Conservation (phyloP, 2,888 invertebrate genomes). For the Octodonta nipae region DNA sequence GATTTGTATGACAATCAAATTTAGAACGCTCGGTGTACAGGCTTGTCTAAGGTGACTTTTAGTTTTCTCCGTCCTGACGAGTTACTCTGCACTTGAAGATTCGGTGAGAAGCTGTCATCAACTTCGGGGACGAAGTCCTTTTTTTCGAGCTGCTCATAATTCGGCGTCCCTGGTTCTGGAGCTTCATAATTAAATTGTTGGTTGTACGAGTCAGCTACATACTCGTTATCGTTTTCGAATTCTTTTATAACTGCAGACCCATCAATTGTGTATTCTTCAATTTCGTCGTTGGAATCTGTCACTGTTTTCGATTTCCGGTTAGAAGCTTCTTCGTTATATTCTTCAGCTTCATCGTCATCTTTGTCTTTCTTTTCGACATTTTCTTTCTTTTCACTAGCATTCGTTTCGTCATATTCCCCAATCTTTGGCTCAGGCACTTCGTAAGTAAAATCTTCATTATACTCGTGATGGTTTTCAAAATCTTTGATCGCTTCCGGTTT, state of each 20-base stretch:
- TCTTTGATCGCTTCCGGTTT: not conserved
- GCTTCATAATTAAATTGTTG: constrained; percentile 14
- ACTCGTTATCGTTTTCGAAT: constrained; percentile 1
- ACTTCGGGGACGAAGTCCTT: constrained; percentile 16
- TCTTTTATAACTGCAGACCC: not conserved
- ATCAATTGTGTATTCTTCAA: not conserved
- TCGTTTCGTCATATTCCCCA: not conserved
- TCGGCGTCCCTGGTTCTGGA: constrained; percentile 13
- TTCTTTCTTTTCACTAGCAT: constrained; percentile 5
- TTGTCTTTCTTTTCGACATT: not conserved
- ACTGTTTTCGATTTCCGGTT: not conserved
- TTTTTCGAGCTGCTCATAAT: constrained; percentile 17
- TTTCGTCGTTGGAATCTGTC: not conserved
- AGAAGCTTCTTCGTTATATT: too few species aligned
- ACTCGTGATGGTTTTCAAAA: too few species aligned
- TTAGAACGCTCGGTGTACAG: too few species aligned
- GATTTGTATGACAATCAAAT: too few species aligned
- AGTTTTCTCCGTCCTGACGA: not conserved
- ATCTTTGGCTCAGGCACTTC: not conserved
- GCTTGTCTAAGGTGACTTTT: not conserved
- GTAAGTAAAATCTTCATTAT: not conserved
- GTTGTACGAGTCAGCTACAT: constrained; percentile 20
- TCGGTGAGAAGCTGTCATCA: constrained; percentile 24
- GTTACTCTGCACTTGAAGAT: constrained; percentile 18
- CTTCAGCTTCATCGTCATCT: too few species aligned